Base-by-base conservation (phyloP, 2,113 vertebrate genomes). In the Brachyhypopomus gauderio region DNA sequence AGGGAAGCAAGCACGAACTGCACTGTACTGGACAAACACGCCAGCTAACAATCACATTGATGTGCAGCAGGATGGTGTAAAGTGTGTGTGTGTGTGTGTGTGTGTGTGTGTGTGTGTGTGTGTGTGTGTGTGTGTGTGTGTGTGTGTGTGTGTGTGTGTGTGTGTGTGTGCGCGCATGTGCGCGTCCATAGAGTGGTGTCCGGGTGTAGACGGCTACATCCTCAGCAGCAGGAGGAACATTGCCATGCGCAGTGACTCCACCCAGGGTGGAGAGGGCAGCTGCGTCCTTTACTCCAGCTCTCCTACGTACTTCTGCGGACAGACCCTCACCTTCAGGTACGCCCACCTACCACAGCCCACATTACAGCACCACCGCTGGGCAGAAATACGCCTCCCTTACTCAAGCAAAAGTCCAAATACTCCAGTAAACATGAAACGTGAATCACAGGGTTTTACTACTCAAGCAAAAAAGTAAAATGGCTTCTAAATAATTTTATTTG, bases 201-300 rank as follows among this genome's bases (percentile, higher is more conserved):
- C 95, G 4, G 96, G 96, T 71, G 93, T 95, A 25, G 98, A 98
- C 12, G 96, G 97, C 12, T 99, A 96, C 92, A 96, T 98, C 88
- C 86, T 99, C 88, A 98, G 97, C 94, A 99, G 97, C 85, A 92
- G 97, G 84, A 95, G 91, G 63, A 98, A 99, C 89, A 98, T 99
- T 6, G 96, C 96, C 0, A 94, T 99, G 72, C 93, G 98, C 5
- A 98, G 94, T 0, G 96, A 98, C 80, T 93, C 94, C 0, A 87
- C 93, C 19, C 89, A 93, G 0, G 92, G 92, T 0, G 91, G 91
- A 4, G 95, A 91, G 0, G 92, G 91, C 0, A 52, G 45, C 45
- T 52, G 45, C 14, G 94, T 96, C 41, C 95, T 99, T 81, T 99
- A 98, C 92, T 99, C 98, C 88, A 96, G 93, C 17, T 93, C 95